Evolutionary conservation across 2,113 vertebrate genomes (phyloP), one percentile per base, ranked within the genome.

Genomic region (Neolamprologus longior): DNA sequence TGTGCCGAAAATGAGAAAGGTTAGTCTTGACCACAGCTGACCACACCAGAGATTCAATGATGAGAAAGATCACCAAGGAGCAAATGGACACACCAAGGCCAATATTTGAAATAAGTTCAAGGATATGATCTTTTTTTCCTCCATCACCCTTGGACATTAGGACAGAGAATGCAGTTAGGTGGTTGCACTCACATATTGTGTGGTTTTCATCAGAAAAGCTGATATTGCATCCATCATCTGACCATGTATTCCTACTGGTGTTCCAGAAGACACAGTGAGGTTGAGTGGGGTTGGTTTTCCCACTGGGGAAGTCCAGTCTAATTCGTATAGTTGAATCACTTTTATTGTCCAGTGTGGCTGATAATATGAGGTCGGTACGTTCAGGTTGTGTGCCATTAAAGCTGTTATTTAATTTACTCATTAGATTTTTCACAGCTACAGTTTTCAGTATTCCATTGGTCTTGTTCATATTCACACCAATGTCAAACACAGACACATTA

Each of bases 1-100:
- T 95, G 81, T 99, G 98, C 15, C 98, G 98, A 95, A 98, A 98
- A 55, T 97, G 97, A 2, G 98, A 98, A 42, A 98, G 97, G 55
- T 97, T 97, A 52, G 96, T 97, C 95, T 98, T 99, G 21, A 97
- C 97, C 61, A 99, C 97, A 0, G 96, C 94, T 4, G 97, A 97
- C 98, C 99, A 99, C 21, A 99, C 98, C n/a, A 98, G 73, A 7
- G 52, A 94, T 94, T 99, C 98, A 31, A 98, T 95, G 21, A 97
- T 57, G 10, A 99, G 94, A 83, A 98, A 98, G 91, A 96, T 40
- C 1, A 96, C 35, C 78, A 99, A 92, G 79, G 97, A 98, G 90
- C 96, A 57, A 50, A 99, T 92, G n/a, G 98, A 99, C 91, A 98
- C 92, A 4, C 93, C 94, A 73, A 99, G 54, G 13, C 98, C 97